phyloP scores from a whole-genome alignment of 2,888 invertebrate species.

The Lumbricus terrestris region DNA sequence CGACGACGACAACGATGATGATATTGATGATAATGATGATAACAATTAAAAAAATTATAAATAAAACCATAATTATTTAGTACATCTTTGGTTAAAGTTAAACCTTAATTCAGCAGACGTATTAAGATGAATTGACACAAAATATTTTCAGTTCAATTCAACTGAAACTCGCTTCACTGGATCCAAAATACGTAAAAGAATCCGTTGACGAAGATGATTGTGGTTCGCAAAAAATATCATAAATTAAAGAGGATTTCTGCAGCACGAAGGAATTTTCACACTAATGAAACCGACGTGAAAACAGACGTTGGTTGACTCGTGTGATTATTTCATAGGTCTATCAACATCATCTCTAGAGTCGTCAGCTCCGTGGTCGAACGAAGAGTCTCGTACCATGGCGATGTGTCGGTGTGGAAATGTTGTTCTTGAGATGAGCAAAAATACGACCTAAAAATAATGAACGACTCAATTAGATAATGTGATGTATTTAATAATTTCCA shows the following conservation, averaged over 20 bases:
- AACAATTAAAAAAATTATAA: not conserved
- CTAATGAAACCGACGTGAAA: not conserved
- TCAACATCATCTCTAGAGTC: not conserved
- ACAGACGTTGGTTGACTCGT: not conserved
- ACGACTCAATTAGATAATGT: no score
- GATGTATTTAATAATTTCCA: no score
- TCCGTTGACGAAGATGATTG: not conserved
- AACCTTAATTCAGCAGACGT: not conserved
- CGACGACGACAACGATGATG: not conserved
- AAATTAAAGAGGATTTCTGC: not conserved
- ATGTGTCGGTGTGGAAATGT: conserved; percentile 21
- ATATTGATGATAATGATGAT: not conserved
- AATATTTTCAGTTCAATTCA: not conserved
- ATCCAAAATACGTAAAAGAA: not conserved
- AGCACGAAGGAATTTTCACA: conserved; percentile 5
- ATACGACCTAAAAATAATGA: conserved; percentile 46
- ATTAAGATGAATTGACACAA: not conserved
- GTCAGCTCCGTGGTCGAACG: not conserved
- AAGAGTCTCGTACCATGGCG: conserved; percentile 10
- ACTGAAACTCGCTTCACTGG: not conserved
- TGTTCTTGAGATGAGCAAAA: conserved; percentile 52
- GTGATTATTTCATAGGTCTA: not conserved
- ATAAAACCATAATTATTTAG: not conserved
- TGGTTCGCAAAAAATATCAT: not conserved
- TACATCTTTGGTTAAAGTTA: not conserved